Conservation (phyloP, 2,888 invertebrate species). For the Ophioninae sp. region DNA sequence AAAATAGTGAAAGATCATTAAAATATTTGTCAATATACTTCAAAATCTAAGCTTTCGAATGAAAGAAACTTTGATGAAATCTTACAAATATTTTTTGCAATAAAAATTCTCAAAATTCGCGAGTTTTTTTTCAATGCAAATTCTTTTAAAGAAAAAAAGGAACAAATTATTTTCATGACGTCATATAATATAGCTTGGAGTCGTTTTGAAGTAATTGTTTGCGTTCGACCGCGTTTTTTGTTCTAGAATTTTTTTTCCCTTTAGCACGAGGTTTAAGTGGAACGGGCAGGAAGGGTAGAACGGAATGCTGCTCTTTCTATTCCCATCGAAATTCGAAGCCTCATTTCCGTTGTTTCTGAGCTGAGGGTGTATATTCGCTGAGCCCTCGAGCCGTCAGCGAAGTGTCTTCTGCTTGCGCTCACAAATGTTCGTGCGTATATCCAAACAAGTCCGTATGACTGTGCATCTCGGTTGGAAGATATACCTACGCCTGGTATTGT, state of each 20-base stretch:
- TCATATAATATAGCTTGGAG: neutral
- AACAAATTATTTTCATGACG: neutral
- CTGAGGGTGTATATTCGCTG: neutral
- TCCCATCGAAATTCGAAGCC: neutral
- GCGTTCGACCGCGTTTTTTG: neutral
- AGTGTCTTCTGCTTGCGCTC: neutral
- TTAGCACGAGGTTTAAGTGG: neutral
- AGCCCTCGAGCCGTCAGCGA: neutral
- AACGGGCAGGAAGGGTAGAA: neutral
- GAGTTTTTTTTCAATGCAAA: too few species aligned
- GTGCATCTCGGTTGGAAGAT: constrained; percentile 15
- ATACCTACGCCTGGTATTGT: constrained; percentile 64
- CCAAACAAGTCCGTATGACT: neutral
- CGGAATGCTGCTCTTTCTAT: neutral
- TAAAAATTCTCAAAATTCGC: too few species aligned
- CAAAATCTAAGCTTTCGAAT: too few species aligned
- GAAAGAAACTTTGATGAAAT: too few species aligned
- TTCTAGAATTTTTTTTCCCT: neutral
- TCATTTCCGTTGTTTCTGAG: neutral
- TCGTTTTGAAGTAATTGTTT: neutral
- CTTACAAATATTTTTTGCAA: too few species aligned
- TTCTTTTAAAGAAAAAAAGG: too few species aligned
- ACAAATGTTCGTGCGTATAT: neutral
- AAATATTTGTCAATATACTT: too few species aligned
- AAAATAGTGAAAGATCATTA: too few species aligned